These are phyloP conservation scores for Microcaecilia unicolor DNA, from an alignment of 2,797 vertebrate species.

Conservation along the genomic window DNA sequence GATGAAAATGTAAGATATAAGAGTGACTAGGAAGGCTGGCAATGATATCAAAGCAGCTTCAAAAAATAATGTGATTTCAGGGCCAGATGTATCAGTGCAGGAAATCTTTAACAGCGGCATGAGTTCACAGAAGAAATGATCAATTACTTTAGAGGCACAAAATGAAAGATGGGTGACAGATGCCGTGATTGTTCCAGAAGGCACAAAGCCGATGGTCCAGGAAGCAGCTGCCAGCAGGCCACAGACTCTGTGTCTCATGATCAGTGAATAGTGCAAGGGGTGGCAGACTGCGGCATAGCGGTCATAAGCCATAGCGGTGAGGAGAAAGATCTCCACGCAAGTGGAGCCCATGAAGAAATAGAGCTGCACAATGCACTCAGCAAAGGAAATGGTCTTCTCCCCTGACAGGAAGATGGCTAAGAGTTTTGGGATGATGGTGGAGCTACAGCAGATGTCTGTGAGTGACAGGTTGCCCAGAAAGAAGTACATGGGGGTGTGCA, in stretches of 20 bases:
- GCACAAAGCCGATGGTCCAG: neutral
- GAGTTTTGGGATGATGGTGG: neutral
- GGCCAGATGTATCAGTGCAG: neutral
- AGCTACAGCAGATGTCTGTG: neutral
- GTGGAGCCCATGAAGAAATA: neutral
- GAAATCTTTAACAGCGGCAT: neutral
- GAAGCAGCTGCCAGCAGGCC: neutral
- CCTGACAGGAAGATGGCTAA: neutral
- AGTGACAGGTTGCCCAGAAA: neutral
- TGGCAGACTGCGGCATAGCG: neutral
- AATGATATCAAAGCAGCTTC: too few relatives aligned
- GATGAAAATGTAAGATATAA: neutral
- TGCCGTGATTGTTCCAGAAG: neutral
- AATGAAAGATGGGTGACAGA: neutral
- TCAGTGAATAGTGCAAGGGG: neutral
- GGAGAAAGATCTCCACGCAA: neutral
- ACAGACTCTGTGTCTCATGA: neutral
- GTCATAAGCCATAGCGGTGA: neutral
- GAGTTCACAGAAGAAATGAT: conserved; percentile 1
- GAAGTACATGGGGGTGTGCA: neutral
- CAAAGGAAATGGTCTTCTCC: neutral
- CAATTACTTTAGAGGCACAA: neutral
- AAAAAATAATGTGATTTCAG: too few relatives aligned
- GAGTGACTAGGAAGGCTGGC: neutral
- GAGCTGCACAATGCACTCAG: neutral